Conservation (phyloP, 2,888 invertebrate genomes). For the Limenitis camilla region DNA sequence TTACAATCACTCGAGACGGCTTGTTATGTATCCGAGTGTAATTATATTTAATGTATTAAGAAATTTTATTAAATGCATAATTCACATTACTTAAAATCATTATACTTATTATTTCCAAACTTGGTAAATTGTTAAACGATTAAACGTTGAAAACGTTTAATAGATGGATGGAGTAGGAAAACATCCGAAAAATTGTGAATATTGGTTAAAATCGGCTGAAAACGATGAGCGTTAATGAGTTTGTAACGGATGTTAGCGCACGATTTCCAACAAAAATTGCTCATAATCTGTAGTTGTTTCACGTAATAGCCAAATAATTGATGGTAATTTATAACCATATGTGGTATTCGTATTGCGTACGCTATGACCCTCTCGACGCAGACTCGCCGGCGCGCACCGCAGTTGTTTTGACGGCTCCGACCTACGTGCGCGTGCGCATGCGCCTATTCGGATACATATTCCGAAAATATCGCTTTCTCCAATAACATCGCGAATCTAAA, state of each 20-base stretch:
- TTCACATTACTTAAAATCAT: too few relatives aligned
- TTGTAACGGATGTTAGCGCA: conserved; percentile 5
- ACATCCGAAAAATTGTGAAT: too few relatives aligned
- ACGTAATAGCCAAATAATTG: conserved; percentile 18
- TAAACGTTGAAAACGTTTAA: not conserved
- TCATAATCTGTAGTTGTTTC: conserved; percentile 11
- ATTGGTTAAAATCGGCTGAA: not conserved
- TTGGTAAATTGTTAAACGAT: too few relatives aligned
- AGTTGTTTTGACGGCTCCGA: conserved; percentile 63
- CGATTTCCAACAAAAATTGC: not conserved
- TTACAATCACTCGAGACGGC: too few relatives aligned
- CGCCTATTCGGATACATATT: conserved; percentile 15
- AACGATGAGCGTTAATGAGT: conserved; percentile 1
- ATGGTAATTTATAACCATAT: conserved; percentile 17
- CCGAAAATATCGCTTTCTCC: conserved; percentile 27
- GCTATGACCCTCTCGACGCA: conserved; percentile 27
- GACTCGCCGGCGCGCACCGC: conserved; percentile 53
- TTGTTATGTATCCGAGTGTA: too few relatives aligned
- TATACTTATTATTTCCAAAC: too few relatives aligned
- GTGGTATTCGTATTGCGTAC: conserved; percentile 18
- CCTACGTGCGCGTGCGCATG: conserved; percentile 48
- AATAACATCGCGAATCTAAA: conserved; percentile 26
- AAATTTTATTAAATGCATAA: too few relatives aligned
- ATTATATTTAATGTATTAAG: too few relatives aligned
- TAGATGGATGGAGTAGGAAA: too few relatives aligned